Base-by-base conservation (phyloP, 2,797 vertebrate species). In the Mormyrus hasselquistii region DNA sequence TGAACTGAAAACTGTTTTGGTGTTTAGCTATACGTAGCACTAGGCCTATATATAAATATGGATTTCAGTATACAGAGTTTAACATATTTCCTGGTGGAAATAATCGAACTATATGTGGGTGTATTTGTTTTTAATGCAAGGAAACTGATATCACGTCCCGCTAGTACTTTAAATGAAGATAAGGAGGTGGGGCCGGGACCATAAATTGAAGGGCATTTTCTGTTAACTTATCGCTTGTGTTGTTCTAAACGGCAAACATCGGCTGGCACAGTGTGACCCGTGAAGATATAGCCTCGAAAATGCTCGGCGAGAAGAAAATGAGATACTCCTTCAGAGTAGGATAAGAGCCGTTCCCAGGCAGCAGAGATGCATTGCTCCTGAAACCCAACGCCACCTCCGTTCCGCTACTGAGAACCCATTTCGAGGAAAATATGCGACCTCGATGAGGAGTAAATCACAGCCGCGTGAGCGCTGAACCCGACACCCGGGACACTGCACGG, bases 361-460 rank as follows among this genome's bases (percentile, higher is more conserved):
- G 19, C 14, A n/a, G 47, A 52, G 82, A 44, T 34, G 16, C 8
- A 47, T 85, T 19, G 53, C 53, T 16, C 44, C 49, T 86, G 47
- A 85, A 86, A 65, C n/a, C 19, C 4, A 12, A 19, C 14, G 14
- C 57, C 29, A 6, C 38, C 65, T 38, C 29, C 9, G 29, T 29
- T 55, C 41, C 59, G 4, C 19, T 47, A 76, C 85, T 12, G 10
- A 19, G 62, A 41, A 53, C 25, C 59, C 57, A 41, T n/a, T 89
- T 89, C 85, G n/a, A 87, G 85, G 89, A 89, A 89, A 87, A 50
- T 29, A 25, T 52, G 44, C 62, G 85, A 7, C 59, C n/a, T 25
- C 55, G 6, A n/a, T 41, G 25, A 44, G 53, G 62, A 62, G 69
- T 89, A 86, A 86, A 89, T 69, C 22, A 38, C 83, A 2, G 52